Conservation (phyloP, 2,113 vertebrate species). For the Butorides virescens region DNA sequence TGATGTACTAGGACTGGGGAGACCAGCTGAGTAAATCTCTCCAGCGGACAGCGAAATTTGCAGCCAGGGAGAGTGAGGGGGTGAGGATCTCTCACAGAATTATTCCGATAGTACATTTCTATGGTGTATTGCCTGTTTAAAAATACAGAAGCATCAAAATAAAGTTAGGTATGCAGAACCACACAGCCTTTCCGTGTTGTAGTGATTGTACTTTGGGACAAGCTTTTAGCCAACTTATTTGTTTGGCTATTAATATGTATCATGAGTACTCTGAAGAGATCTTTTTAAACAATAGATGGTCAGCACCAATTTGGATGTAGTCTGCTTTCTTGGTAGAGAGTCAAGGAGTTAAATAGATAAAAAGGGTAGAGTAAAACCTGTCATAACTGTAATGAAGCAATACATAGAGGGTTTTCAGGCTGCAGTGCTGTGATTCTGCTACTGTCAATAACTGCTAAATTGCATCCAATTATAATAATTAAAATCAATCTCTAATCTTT, state of each 20-base stretch:
- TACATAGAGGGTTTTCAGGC: background rate
- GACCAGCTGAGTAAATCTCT: conserved; percentile 75
- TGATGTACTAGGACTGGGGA: conserved; percentile 73
- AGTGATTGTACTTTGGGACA: background rate
- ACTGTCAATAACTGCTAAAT: background rate
- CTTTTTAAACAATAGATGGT: background rate
- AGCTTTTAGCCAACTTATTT: background rate
- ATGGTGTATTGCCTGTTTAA: conserved; percentile 76
- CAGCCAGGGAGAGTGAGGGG: conserved; percentile 81
- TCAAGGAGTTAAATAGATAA: background rate
- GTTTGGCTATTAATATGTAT: background rate
- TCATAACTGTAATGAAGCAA: background rate
- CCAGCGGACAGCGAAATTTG: conserved; percentile 78
- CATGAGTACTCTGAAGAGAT: background rate
- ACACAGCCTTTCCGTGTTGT: background rate
- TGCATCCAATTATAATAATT: background rate
- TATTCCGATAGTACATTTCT: conserved; percentile 85
- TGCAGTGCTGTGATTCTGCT: background rate
- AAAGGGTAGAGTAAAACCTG: background rate
- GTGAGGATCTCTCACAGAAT: conserved; percentile 72
- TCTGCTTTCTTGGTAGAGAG: background rate
- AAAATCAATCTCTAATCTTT: background rate
- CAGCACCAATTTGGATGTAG: background rate
- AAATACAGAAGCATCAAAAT: background rate
- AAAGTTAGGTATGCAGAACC: background rate